phyloP scores from a whole-genome alignment of 1,140 invertebrate species.

The Himalopsyche phryganea region DNA sequence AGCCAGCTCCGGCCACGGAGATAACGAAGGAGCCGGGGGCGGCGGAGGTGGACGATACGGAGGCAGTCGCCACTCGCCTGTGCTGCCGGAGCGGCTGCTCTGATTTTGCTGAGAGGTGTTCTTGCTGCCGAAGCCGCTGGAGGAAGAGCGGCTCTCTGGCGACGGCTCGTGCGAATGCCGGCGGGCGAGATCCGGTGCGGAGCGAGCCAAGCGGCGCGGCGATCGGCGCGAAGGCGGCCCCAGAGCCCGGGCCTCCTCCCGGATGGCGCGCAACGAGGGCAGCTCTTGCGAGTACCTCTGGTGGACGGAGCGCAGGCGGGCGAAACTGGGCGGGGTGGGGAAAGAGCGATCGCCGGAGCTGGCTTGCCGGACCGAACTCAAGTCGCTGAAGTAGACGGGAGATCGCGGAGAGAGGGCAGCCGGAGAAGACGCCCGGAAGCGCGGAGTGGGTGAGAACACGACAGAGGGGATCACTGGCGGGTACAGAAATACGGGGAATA shows the following conservation, averaged over 20 bases:
- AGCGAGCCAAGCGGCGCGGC: slow-evolving; percentile 28
- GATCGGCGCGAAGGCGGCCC: slow-evolving; percentile 1
- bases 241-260: slow-evolving; percentile 58
- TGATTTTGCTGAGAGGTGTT: slow-evolving; percentile 81
- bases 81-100: slow-evolving; percentile 66
- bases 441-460: slow-evolving; percentile 58
- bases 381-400: slow-evolving; percentile 73
- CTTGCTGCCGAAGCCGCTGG: slow-evolving; percentile 85
- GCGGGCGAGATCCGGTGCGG: slow-evolving; percentile 63
- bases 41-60: slow-evolving; percentile 69
- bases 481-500: slow-evolving; percentile 43
- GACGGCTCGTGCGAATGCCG: slow-evolving; percentile 68
- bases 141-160: slow-evolving; percentile 81
- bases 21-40: slow-evolving; percentile 61
- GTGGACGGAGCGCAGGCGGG: slow-evolving; percentile 55
- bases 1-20: slow-evolving; percentile 41
- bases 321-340: slow-evolving; percentile 64
- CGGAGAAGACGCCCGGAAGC: slow-evolving; percentile 54
- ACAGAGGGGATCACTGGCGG: slow-evolving; percentile 56
- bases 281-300: slow-evolving; percentile 70
- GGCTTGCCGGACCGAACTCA: slow-evolving; percentile 79
- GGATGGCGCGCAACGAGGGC: slow-evolving; percentile 68
- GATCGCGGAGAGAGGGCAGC: slow-evolving; percentile 55
- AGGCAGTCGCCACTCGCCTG: slow-evolving; percentile 71
- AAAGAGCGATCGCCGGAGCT: slow-evolving; percentile 76